A percentile compares a stretch with the other conserved stretches of the same genome.
These are phyloP conservation scores for Platygyra sinensis DNA, from an alignment of 64 coral and sea anemone species.

Conservation along the genomic window DNA sequence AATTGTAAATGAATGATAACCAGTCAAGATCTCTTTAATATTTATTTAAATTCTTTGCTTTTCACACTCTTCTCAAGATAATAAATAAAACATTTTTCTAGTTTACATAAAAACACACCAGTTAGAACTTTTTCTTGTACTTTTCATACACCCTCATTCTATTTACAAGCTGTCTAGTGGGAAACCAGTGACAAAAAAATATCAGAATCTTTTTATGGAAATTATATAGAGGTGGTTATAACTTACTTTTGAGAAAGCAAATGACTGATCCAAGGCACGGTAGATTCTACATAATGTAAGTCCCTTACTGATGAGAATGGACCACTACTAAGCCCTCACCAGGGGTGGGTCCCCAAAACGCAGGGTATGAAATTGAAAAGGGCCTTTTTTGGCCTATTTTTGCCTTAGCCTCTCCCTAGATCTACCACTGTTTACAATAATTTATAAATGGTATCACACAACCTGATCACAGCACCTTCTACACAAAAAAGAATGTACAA, in stretches of 20 bases:
- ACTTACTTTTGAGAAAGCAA: neutral
- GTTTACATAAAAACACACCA: neutral
- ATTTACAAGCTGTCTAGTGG: conserved; percentile 5
- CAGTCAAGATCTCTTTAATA: neutral
- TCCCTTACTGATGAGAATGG: no score
- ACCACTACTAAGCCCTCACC: no score
- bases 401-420: no score
- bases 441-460: no score
- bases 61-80: conserved; percentile 28
- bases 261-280: neutral
- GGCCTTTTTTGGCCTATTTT: no score
- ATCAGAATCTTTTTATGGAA: neutral
- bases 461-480: no score
- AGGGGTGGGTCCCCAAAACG: no score
- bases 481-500: no score
- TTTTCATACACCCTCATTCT: neutral
- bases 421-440: no score
- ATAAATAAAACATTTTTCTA: conserved; percentile 33
- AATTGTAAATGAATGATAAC: neutral
- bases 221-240: neutral
- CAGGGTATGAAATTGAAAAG: no score
- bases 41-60: conserved; percentile 15
- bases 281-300: no score
- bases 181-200: no score
- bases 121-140: neutral